Conservation (phyloP, 2,888 invertebrate species). For the Anodontia alba region DNA sequence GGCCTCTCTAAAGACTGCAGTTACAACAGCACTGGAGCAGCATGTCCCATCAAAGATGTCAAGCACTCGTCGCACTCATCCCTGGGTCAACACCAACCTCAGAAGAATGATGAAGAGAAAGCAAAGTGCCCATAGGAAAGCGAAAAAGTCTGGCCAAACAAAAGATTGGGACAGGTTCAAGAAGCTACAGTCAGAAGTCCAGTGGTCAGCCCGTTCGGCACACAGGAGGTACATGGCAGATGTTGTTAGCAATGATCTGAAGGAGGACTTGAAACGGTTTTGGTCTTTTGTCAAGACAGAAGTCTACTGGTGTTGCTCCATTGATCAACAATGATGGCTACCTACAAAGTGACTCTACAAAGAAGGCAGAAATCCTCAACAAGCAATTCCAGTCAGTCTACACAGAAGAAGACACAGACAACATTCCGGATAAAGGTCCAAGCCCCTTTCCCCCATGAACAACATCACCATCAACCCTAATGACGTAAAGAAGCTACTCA, state of each 20-base stretch:
- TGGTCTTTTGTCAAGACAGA: constrained; percentile 18
- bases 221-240: neutral
- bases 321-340: constrained; percentile 11
- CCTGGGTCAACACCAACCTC: neutral
- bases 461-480: neutral
- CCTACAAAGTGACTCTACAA: constrained; percentile 7
- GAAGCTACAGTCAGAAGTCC: neutral
- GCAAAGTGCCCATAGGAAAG: neutral
- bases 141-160: neutral
- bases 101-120: neutral
- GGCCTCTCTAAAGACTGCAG: neutral
- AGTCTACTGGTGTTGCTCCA: neutral
- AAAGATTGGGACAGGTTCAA: neutral
- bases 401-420: constrained; percentile 1
- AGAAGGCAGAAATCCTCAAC: too few species aligned
- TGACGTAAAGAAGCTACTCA: neutral
- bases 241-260: neutral
- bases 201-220: neutral
- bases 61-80: neutral
- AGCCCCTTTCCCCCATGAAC: neutral
- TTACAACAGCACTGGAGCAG: neutral
- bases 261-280: constrained; percentile 14
- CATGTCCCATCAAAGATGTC: neutral
- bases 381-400: neutral
- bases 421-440: neutral